Conservation (phyloP, 2,797 vertebrate genomes). For the Gymnocypris eckloni region DNA sequence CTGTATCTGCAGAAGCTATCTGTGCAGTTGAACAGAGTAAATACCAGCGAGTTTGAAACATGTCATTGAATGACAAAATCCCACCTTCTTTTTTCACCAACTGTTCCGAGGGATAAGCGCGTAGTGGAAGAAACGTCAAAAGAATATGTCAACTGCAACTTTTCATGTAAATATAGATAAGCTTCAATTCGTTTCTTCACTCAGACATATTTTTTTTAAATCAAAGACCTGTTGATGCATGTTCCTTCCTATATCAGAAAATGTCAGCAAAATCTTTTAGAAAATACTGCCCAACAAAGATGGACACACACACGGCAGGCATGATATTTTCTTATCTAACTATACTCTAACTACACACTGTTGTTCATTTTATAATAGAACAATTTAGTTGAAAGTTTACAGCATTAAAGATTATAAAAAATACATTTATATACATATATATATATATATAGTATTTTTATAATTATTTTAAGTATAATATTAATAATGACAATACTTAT, state of each 20-base stretch:
- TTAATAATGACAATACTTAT: too few relatives aligned
- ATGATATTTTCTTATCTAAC: background rate
- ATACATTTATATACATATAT: background rate
- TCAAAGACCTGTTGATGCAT: constrained; percentile 16
- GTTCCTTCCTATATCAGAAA: background rate
- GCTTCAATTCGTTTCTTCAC: constrained; percentile 2
- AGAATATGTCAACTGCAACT: constrained; percentile 18
- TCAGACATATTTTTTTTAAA: background rate
- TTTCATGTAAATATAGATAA: constrained; percentile 24
- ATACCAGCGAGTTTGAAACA: constrained; percentile 33
- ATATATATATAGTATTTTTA: background rate
- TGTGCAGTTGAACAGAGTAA: constrained; percentile 37
- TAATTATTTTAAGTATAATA: too few relatives aligned
- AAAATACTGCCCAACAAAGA: background rate
- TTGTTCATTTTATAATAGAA: constrained; percentile 24
- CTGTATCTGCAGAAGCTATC: constrained; percentile 34
- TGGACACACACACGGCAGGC: background rate
- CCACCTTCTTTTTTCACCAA: constrained; percentile 22
- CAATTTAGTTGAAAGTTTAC: background rate
- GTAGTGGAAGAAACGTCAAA: constrained; percentile 33
- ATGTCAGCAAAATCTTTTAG: background rate
- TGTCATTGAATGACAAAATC: constrained; percentile 47
- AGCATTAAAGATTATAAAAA: background rate
- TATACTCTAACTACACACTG: background rate
- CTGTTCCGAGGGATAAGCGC: constrained; percentile 41